Evolutionary conservation across 1,140 invertebrate species (phyloP).

Genomic region (Heliconius hermathena): DNA sequence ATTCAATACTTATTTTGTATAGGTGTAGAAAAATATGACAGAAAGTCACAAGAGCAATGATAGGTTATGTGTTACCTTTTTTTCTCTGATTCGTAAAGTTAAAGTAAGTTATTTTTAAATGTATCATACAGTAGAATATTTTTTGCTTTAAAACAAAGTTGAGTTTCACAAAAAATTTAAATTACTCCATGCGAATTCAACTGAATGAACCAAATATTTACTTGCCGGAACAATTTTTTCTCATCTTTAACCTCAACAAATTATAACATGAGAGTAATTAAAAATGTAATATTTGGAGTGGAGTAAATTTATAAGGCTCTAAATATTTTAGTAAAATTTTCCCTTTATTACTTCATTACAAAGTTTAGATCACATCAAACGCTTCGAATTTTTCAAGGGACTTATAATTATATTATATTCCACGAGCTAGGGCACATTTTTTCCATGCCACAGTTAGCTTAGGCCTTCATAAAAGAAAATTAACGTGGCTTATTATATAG

Average conservation of each 20-base stretch:
- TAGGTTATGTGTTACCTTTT: too few relatives aligned
- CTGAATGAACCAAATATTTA: background rate
- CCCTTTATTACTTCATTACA: slow-evolving; percentile 16
- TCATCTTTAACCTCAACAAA: background rate
- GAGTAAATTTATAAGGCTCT: background rate
- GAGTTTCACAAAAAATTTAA: background rate
- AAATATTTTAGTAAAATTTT: background rate
- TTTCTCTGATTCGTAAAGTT: too few relatives aligned
- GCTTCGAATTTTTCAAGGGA: slow-evolving; percentile 17
- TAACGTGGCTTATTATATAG: background rate
- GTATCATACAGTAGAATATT: background rate
- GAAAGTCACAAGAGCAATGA: too few relatives aligned
- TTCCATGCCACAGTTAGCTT: background rate
- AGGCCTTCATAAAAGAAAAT: slow-evolving; percentile 1
- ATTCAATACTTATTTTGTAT: too few relatives aligned
- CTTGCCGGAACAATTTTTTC: background rate
- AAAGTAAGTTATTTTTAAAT: background rate
- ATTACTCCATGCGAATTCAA: background rate
- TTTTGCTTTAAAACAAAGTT: background rate
- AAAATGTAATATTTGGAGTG: background rate
- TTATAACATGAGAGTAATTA: background rate
- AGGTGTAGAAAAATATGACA: too few relatives aligned
- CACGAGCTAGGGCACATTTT: background rate
- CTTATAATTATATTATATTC: slow-evolving; percentile 23
- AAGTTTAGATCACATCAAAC: slow-evolving; percentile 12